A percentile compares a stretch with the other conserved stretches of the same genome.
Evolutionary conservation across 2,888 invertebrate genomes (phyloP).

Genomic region (Xanthorhoe designata): DNA sequence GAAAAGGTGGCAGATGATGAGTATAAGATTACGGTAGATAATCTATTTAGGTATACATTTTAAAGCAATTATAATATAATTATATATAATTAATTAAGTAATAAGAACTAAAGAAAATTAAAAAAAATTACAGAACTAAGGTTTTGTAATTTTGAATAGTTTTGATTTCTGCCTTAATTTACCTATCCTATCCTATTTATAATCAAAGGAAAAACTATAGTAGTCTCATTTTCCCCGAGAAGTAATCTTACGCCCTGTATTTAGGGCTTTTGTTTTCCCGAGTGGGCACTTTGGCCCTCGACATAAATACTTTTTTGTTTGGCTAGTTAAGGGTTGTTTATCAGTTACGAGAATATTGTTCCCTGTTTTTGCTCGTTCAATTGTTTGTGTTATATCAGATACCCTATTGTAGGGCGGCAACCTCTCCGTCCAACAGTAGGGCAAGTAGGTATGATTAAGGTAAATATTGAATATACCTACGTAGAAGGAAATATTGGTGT

Average conservation of each 20-base stretch:
- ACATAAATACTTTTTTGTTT: slow-evolving; percentile 32
- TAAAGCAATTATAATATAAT: too few species aligned
- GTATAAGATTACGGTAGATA: too few species aligned
- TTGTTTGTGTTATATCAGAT: slow-evolving; percentile 24
- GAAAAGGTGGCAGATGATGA: too few species aligned
- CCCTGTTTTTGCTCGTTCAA: slow-evolving; percentile 16
- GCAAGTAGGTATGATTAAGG: background rate
- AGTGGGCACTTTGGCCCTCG: slow-evolving; percentile 23
- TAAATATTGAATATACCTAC: background rate
- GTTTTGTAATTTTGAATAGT: too few species aligned
- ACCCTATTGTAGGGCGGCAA: slow-evolving; percentile 10
- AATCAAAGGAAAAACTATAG: background rate
- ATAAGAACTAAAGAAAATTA: too few species aligned
- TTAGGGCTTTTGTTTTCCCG: slow-evolving; percentile 22
- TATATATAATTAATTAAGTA: too few species aligned
- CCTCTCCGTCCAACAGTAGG: slow-evolving; percentile 4
- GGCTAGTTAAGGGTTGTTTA: slow-evolving; percentile 27
- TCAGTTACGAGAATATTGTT: slow-evolving; percentile 19
- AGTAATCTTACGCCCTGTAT: slow-evolving; percentile 10
- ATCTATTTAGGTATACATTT: too few species aligned
- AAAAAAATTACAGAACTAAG: too few species aligned
- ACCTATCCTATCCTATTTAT: too few species aligned
- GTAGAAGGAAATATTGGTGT: background rate
- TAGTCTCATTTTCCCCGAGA: background rate
- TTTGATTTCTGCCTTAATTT: too few species aligned